These are phyloP conservation scores for Amphilophus citrinellus DNA, from an alignment of 2,113 vertebrate genomes.

Conservation along the genomic window DNA sequence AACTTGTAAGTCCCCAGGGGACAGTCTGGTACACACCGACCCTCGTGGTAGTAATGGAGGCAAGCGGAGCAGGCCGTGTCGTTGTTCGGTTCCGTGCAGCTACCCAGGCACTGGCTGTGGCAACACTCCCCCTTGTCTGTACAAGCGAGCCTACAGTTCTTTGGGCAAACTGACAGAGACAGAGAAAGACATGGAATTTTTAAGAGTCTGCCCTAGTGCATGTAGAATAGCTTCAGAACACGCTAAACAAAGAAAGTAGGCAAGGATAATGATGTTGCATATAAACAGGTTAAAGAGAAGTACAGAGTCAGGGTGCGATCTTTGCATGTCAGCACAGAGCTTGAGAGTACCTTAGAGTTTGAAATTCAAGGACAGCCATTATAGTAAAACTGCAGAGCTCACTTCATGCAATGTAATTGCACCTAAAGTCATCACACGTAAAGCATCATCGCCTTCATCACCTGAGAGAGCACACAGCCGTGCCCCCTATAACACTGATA, in stretches of 20 bases:
- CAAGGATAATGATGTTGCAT: neutral
- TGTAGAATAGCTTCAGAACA: no score
- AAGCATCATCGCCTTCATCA: no score
- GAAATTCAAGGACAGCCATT: neutral
- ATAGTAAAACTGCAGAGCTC: neutral
- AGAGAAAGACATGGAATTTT: conserved; percentile 44
- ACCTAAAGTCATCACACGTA: neutral
- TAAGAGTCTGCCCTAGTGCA: neutral
- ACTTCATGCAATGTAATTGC: neutral
- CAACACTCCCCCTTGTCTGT: conserved; percentile 90
- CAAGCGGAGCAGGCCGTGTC: conserved; percentile 91
- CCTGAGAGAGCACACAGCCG: no score
- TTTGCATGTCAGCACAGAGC: neutral
- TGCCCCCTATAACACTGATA: no score
- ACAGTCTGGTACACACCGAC: conserved; percentile 88
- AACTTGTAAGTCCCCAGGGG: conserved; percentile 93
- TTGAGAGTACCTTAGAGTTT: no score
- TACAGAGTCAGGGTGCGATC: neutral
- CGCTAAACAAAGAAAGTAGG: no score
- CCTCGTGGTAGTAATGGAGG: conserved; percentile 91
- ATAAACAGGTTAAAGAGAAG: neutral
- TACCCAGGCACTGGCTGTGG: conserved; percentile 93
- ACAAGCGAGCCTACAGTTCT: conserved; percentile 89
- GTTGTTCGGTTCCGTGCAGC: conserved; percentile 87
- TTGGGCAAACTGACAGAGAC: conserved; percentile 88